phyloP scores from a whole-genome alignment of 2,113 vertebrate genomes.

The Haemorhous mexicanus region DNA sequence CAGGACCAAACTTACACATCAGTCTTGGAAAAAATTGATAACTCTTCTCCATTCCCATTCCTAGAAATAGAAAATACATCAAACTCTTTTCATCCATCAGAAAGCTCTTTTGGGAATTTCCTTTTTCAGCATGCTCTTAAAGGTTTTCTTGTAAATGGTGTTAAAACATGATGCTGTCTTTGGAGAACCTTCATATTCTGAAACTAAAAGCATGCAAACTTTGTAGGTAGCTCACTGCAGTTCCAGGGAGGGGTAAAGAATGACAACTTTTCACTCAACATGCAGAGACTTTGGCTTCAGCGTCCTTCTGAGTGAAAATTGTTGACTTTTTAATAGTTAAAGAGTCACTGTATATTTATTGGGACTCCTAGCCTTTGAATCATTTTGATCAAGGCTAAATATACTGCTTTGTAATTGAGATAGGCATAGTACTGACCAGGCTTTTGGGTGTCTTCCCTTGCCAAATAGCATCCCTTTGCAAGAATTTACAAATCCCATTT shows the following conservation, averaged over 20 bases:
- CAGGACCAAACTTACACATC: neutral
- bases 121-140: slow-evolving; percentile 14
- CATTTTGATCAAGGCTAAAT: neutral
- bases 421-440: neutral
- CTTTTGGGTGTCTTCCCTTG: neutral
- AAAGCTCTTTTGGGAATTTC: slow-evolving; percentile 16
- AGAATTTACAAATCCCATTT: neutral
- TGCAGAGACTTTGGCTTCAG: neutral
- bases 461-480: neutral
- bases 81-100: slow-evolving; percentile 6
- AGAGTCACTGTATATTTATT: neutral
- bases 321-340: neutral
- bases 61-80: slow-evolving; percentile 24
- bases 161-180: neutral
- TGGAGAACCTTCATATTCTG: neutral
- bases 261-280: neutral
- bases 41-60: neutral
- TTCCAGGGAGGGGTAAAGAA: neutral
- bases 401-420: neutral
- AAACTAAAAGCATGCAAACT: neutral
- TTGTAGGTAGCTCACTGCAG: neutral
- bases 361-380: neutral
- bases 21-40: neutral
- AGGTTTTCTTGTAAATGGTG: slow-evolving; percentile 13
- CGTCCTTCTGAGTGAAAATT: neutral